phyloP scores from a whole-genome alignment of 2,888 invertebrate genomes.

The Drosophila tripunctata region DNA sequence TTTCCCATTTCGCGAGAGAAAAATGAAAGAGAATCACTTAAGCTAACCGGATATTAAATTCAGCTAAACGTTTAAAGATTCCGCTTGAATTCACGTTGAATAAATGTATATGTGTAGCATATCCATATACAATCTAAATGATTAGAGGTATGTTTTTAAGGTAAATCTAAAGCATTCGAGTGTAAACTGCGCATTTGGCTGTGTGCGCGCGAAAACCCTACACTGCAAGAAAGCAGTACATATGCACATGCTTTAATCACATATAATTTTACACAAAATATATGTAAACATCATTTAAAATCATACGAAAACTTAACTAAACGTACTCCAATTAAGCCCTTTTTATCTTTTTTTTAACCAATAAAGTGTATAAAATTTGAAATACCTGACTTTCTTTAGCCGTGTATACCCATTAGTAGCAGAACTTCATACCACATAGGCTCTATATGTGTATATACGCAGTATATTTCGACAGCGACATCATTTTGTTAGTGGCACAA shows the following conservation, averaged over 20 bases:
- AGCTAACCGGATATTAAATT: slow-evolving; percentile 43
- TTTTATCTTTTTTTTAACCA: too few relatives aligned
- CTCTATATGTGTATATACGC: neutral
- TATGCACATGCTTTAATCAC: too few relatives aligned
- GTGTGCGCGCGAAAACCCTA: slow-evolving; percentile 2
- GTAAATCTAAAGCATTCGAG: slow-evolving; percentile 38
- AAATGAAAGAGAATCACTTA: slow-evolving; percentile 9
- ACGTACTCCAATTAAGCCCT: too few relatives aligned
- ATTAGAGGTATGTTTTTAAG: slow-evolving; percentile 1
- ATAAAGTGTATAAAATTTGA: too few relatives aligned
- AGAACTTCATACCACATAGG: neutral
- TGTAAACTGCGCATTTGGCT: slow-evolving; percentile 35
- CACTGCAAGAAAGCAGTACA: neutral
- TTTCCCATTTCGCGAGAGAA: neutral
- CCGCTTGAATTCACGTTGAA: slow-evolving; percentile 30
- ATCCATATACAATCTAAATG: slow-evolving; percentile 4
- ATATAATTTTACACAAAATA: too few relatives aligned
- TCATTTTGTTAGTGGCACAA: slow-evolving; percentile 14
- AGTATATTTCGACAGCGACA: slow-evolving; percentile 1
- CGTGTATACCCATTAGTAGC: slow-evolving; percentile 9
- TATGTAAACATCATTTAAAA: too few relatives aligned
- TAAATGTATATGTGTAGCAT: too few relatives aligned
- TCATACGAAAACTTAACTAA: too few relatives aligned
- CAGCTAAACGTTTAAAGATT: slow-evolving; percentile 40
- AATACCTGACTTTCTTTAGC: neutral